phyloP scores from a whole-genome alignment of 2,888 invertebrate species.

The Disparrhopalites patrizii region DNA sequence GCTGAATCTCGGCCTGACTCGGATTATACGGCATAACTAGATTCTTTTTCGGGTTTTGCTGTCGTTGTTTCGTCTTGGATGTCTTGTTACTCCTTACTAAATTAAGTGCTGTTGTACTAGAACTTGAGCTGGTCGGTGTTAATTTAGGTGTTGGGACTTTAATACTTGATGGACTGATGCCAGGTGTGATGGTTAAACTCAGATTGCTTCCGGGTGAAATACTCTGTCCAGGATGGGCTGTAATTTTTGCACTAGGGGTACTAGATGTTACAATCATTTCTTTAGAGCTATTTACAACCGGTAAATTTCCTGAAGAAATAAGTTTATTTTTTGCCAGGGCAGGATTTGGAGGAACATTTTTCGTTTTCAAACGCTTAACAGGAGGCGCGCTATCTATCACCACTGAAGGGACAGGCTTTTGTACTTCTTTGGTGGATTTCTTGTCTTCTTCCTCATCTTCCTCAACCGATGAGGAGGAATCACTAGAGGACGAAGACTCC shows the following conservation, averaged over 20 bases:
- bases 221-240: slow-evolving; percentile 12
- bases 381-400: slow-evolving; percentile 4
- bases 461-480: background rate
- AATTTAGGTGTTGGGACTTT: slow-evolving; percentile 21
- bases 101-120: slow-evolving; percentile 7
- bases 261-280: slow-evolving; percentile 18
- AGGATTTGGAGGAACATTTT: slow-evolving; percentile 47
- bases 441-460: background rate
- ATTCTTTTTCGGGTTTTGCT: background rate
- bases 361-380: slow-evolving; percentile 38
- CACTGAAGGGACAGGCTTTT: background rate
- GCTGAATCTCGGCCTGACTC: background rate
- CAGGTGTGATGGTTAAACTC: slow-evolving; percentile 7
- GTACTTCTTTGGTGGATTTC: background rate
- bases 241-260: background rate
- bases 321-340: slow-evolving; percentile 32
- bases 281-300: slow-evolving; percentile 9
- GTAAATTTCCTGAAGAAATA: background rate
- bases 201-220: slow-evolving; percentile 5
- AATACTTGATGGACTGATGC: background rate
- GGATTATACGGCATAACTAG: background rate
- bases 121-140: slow-evolving; percentile 5
- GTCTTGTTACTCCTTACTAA: background rate
- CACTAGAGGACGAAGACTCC: slow-evolving; percentile 21
- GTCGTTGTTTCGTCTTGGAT: background rate